Base-by-base conservation (phyloP, 2,888 invertebrate genomes). In the Polymixis lichenea region DNA sequence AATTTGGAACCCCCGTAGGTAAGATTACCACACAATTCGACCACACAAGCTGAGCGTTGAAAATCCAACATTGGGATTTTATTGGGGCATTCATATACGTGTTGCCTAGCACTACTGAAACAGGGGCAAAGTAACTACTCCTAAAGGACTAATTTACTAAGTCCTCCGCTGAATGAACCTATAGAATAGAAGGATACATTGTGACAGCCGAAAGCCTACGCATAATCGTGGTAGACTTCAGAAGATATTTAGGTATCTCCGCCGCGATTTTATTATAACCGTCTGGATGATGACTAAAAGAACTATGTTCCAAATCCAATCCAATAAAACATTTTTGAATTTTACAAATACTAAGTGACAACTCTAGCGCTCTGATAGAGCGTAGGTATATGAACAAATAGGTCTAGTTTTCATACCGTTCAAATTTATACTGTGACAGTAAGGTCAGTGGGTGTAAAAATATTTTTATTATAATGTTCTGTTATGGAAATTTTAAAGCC, bases 401-500 rank as follows among this genome's bases (percentile, higher is more conserved):
- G 38, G 6, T 6, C 38, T 38, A 38, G 38, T 38, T 38, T 38
- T 6, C 38, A 38, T 38, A 38, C 38, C 5, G 38, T 38, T 38
- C 38, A 38, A 5, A 38, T 38, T 38, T 38, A 38, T 38, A 38
- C 38, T 38, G 38, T 38, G 38, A 46, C 19, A 46, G 43, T 19
- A 28, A 9, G 6, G 43, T 68, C n/a, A 53, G 66, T 67, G 25
- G 72, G 55, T 67, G 46, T 32, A 15, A 38, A n/a, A 51, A 43
- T 56, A 58, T 64, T 51, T 68, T 72, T 22, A 64, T 38, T 46
- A 15, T 17, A 25, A 3, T 69, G 13, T 55, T 64, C 65, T 32
- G 13, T 66, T 65, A 70, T 62, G 22, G 62, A 68, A 19, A 64
- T 75, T 51, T 65, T 32, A 71, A 75, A 64, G 56, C 46, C 15